Base-by-base conservation (phyloP, 37 sponge, comb jelly and placozoan genomes). In the Dysidea cf. avara region DNA sequence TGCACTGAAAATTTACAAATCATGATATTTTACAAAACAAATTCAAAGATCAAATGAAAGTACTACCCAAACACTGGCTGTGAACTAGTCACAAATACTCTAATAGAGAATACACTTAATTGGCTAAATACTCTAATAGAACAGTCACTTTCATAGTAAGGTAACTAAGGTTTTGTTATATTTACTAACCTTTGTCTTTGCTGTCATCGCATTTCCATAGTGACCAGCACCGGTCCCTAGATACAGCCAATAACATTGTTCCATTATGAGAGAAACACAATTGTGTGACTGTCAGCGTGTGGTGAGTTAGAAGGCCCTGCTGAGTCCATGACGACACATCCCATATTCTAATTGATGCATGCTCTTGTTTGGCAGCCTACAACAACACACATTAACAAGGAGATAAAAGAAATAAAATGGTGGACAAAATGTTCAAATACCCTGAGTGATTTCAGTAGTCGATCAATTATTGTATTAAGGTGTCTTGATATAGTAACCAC, bases 251-350 rank as follows among this genome's bases (percentile, higher is more conserved):
- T 28, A 95, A 71, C 21, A 51, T 35, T 11, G 51, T 7, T 12
- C 82, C 80, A 24, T 69, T 64, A 67, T 84, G 77, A 2, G 96
- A 95, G 81, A 91, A 95, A 25, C 79, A 66, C 40, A 95, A 63
- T 60, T 95, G 92, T 54, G 96, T 91, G 61, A 95, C 86, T 12
- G 96, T 95, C 56, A 95, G 86, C 49, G 83, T 56, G 77, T 95
- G 96, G 51, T 71, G 70, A 21, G 54, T 29, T 29, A 95, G 81
- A 16, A 55, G 12, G 0, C 61, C 71, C 38, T 81, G 59, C 60
- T 91, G 96, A 16, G 56, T 77, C 96, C 96, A 95, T 0, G 55
- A 31, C 31, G 25, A 25, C 7, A 69, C 47, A 28, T 84, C 85
- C 96, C 96, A 95, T 29, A 95, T 29, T 32, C 81, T 37, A 48